phyloP scores from a whole-genome alignment of 1,140 invertebrate species.

The Drosophila ogumai region DNA sequence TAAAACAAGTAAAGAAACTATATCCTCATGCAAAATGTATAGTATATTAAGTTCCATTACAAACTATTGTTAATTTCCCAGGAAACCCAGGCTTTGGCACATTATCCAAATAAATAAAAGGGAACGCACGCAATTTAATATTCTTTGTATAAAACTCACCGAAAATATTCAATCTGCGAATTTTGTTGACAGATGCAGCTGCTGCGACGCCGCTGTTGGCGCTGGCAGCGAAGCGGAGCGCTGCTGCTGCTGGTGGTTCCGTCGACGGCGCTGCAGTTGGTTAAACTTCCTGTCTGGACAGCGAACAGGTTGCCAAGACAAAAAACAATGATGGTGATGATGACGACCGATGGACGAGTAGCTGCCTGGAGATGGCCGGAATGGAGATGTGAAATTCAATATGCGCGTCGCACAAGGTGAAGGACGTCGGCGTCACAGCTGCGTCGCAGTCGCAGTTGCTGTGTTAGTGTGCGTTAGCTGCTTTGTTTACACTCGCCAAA shows the following conservation, averaged over 20 bases:
- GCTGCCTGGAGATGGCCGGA: constrained; percentile 26
- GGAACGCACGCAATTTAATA: not conserved
- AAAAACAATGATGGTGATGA: constrained; percentile 49
- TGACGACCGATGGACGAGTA: constrained; percentile 2
- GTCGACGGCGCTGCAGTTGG: constrained; percentile 66
- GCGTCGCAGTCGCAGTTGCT: constrained; percentile 19
- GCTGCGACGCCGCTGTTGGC: constrained; percentile 27
- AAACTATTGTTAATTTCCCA: not conserved
- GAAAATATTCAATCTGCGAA: constrained; percentile 10
- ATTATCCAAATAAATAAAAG: not conserved
- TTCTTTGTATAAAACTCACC: constrained; percentile 45
- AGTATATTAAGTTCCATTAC: not conserved
- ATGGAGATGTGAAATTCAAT: constrained; percentile 67
- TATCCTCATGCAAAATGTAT: no score
- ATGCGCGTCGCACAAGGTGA: constrained; percentile 64
- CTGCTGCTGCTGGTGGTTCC: constrained; percentile 35
- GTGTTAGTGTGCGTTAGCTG: constrained; percentile 39
- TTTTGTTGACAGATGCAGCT: constrained; percentile 51
- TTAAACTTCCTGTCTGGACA: constrained; percentile 73
- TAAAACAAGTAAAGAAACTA: not conserved
- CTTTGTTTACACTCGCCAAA: constrained; percentile 77
- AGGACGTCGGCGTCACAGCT: constrained; percentile 56
- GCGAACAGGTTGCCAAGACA: constrained; percentile 67
- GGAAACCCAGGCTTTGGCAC: not conserved
- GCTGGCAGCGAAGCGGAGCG: constrained; percentile 47